Base-by-base conservation (phyloP, 2,888 invertebrate genomes). In the Margaritifera margaritifera region DNA sequence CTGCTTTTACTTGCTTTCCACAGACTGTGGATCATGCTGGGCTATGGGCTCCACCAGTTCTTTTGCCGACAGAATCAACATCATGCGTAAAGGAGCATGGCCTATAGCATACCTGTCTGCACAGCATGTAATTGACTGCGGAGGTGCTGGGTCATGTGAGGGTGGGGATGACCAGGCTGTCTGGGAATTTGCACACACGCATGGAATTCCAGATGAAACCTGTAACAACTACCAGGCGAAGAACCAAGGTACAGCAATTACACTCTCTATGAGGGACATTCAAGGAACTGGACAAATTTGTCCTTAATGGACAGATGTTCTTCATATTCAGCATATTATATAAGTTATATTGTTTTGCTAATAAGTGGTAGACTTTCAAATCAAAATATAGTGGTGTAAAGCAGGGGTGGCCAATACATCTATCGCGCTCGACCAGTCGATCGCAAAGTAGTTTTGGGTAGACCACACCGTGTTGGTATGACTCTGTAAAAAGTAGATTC, bases 201-300 rank as follows among this genome's bases (percentile, higher is more conserved):
- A 87, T 64, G 91, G 91, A 55, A 90, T 91, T 60, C 90, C 90
- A 25, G 91, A 91, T 77, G 91, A 91, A 71, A 91, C 91, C 1
- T 91, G 91, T 81, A 91, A 91, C 80, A 91, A 91, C 83, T 91
- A 91, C 77, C 91, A 91, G 74, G 91, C 91, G 19, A 89, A 79
- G 31, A 74, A 82, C 68, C 82, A 82, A 69, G 64, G 82, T 80
- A 74, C n/a, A 69, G 27, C n/a, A n/a, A n/a, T n/a, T n/a, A n/a
- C n/a, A n/a, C 31, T 31, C 31, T 31, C 31, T 31, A 6, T 31
- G 6, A 6, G 31, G 31, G 31, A 31, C 31, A 6, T 6, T 6
- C 31, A 8, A 31, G 6, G 31, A 31, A 31, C 31, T 31, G 31
- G 31, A 31, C 31, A 31, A 6, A 31, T 6, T 1, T 31, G 6